phyloP scores from a whole-genome alignment of 2,797 vertebrate species.

The Paratrypauchen microcephalus region DNA sequence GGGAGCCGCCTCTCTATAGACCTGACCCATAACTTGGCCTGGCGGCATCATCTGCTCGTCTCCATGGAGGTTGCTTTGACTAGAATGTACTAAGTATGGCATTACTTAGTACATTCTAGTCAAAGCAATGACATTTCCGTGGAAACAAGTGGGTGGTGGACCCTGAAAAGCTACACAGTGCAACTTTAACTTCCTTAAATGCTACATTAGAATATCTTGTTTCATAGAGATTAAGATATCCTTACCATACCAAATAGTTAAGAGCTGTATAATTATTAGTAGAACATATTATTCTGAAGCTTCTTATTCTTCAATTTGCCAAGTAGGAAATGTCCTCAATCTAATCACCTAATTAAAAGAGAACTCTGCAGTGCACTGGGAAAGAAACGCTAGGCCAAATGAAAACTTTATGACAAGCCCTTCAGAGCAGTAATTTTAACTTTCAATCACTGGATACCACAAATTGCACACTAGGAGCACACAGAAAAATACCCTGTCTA shows the following conservation, averaged over 20 bases:
- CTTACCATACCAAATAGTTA: conserved; percentile 30
- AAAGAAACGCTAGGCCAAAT: conserved; percentile 21
- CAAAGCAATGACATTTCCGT: too few relatives aligned
- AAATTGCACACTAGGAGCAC: conserved; percentile 5
- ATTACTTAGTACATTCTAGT: too few relatives aligned
- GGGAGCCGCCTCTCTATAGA: too few relatives aligned
- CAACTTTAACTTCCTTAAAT: neutral
- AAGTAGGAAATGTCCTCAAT: conserved; percentile 16
- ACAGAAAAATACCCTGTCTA: conserved; percentile 32
- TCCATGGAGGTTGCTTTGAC: too few relatives aligned
- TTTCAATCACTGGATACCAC: conserved; percentile 33
- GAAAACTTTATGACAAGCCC: conserved; percentile 27
- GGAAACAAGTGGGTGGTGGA: neutral
- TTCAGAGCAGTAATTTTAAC: conserved; percentile 22
- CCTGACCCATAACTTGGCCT: too few relatives aligned
- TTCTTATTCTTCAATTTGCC: conserved; percentile 5
- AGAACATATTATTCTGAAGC: conserved; percentile 14
- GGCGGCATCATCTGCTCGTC: too few relatives aligned
- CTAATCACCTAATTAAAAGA: conserved; percentile 15
- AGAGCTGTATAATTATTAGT: conserved; percentile 15
- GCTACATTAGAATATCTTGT: conserved; percentile 1
- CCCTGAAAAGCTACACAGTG: too few relatives aligned
- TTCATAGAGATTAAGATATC: conserved; percentile 29
- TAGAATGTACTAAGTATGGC: too few relatives aligned
- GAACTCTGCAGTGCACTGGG: conserved; percentile 8